phyloP scores from a whole-genome alignment of 1,140 invertebrate genomes.

The Thereuonema tuberculata region DNA sequence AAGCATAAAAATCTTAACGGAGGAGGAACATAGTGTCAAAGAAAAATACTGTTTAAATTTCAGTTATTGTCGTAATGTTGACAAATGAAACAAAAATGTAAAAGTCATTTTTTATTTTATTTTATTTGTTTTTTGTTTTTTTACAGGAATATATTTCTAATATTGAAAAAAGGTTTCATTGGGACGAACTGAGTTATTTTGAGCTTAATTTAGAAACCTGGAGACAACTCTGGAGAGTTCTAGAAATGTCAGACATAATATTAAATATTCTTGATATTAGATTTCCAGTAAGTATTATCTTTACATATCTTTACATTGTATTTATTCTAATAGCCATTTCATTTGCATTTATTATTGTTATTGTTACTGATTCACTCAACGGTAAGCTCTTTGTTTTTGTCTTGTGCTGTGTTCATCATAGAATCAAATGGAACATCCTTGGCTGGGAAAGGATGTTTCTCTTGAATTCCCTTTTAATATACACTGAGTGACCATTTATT shows the following conservation, averaged over 20 bases:
- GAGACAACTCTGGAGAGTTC: constrained; percentile 80
- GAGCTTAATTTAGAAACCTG: constrained; percentile 87
- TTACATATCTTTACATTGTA: constrained; percentile 4
- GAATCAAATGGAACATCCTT: too few species aligned
- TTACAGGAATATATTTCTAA: constrained; percentile 44
- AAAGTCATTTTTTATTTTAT: too few species aligned
- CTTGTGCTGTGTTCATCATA: too few species aligned
- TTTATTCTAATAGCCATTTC: constrained; percentile 13
- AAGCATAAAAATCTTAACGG: too few species aligned
- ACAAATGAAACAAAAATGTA: too few species aligned
- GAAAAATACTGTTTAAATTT: too few species aligned
- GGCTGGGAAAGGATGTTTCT: too few species aligned
- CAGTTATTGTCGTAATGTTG: too few species aligned
- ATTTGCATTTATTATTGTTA: constrained; percentile 25
- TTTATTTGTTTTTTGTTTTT: constrained; percentile 13
- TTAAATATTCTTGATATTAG: constrained; percentile 72
- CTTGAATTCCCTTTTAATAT: too few species aligned
- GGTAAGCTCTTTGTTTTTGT: too few species aligned
- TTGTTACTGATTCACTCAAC: constrained; percentile 35
- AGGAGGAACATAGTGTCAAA: too few species aligned
- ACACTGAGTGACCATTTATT: too few species aligned
- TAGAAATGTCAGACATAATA: constrained; percentile 79
- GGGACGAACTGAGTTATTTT: constrained; percentile 51
- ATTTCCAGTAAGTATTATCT: constrained; percentile 53
- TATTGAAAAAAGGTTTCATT: constrained; percentile 36